Evolutionary conservation across 2,888 invertebrate genomes (phyloP), one percentile per base, ranked within the genome.

Genomic region (Fragum sueziense): DNA sequence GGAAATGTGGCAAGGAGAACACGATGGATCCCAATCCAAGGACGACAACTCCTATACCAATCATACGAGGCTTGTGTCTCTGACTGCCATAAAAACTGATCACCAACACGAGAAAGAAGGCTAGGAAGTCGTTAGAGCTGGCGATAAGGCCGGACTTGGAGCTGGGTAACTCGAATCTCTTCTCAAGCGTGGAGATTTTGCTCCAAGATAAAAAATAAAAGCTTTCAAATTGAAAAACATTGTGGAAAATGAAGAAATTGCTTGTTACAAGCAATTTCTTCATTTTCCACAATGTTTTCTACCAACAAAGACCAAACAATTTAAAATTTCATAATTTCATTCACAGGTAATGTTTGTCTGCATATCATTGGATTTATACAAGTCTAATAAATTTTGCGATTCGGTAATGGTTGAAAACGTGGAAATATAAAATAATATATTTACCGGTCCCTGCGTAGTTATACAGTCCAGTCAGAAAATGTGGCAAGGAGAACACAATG

Each of bases 111-210:
- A 87, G 70, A 47, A 87, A 84, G 57, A 85, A 81, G 0, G 87
- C 87, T 27, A 86, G 68, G 27, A 87, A 87, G 78, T 87, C 87
- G 57, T 87, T 87, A 17, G 87, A 86, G 47, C 86, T 86, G 25
- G 82, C 86, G 11, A 87, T 85, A 17, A 86, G 78, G n/a, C 86
- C 86, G 1, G 86, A 84, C 57, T 82, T 81, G 2, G 87, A 86
- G 61, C 87, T 87, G 9, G 85, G 84, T 25, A 87, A 76, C 22
- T 86, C 86, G 59, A 85, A 87, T 29, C 87, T 72, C 37, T 79
- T 86, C 59, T 87, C 87, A 25, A 86, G 67, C 0, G 87, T 86
- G 17, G 82, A 85, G 29, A 87, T 85, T 86, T 85, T 31, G 84
- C 72, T 2, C 85, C 87, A n/a, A n/a, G n/a, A n/a, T n/a, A n/a